These are phyloP conservation scores for Ferdinandea cuprea DNA, from an alignment of 2,888 invertebrate genomes.

Conservation along the genomic window DNA sequence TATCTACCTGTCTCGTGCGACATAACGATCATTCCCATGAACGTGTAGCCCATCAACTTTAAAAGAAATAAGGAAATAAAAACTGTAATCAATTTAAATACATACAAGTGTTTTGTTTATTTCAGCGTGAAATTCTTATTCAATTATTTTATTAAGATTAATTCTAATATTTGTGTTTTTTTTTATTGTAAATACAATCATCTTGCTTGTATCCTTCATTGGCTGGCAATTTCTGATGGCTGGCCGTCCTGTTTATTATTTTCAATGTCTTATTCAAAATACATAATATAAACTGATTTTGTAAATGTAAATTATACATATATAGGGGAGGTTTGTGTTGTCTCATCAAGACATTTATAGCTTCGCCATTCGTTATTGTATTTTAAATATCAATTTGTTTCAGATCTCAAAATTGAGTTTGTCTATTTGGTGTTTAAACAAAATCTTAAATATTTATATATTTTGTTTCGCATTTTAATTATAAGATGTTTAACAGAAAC, in stretches of 20 bases:
- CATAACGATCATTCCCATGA: no score
- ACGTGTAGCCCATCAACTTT: no score
- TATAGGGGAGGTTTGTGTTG: neutral
- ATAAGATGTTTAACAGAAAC: conserved; percentile 59
- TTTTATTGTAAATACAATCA: conserved; percentile 58
- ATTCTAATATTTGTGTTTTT: conserved; percentile 43
- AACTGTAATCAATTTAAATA: neutral
- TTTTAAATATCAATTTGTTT: conserved; percentile 2
- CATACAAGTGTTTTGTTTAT: neutral
- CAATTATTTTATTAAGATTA: conserved; percentile 60
- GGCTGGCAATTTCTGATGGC: conserved; percentile 18
- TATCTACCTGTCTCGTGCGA: no score
- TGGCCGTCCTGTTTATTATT: neutral
- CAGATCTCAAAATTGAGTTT: conserved; percentile 9
- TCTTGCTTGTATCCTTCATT: conserved; percentile 27
- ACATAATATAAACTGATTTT: conserved; percentile 15
- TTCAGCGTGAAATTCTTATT: conserved; percentile 51
- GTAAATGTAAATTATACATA: conserved; percentile 22
- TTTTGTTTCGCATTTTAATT: conserved; percentile 61
- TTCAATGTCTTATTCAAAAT: neutral
- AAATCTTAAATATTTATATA: conserved; percentile 29
- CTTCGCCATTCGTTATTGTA: conserved; percentile 1
- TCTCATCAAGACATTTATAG: conserved; percentile 9
- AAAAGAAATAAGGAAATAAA: neutral
- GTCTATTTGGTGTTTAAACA: conserved; percentile 1